Evolutionary conservation across 2,797 vertebrate species (phyloP), one percentile per base, ranked within the genome.

Genomic region (Anomalospiza imberbis): DNA sequence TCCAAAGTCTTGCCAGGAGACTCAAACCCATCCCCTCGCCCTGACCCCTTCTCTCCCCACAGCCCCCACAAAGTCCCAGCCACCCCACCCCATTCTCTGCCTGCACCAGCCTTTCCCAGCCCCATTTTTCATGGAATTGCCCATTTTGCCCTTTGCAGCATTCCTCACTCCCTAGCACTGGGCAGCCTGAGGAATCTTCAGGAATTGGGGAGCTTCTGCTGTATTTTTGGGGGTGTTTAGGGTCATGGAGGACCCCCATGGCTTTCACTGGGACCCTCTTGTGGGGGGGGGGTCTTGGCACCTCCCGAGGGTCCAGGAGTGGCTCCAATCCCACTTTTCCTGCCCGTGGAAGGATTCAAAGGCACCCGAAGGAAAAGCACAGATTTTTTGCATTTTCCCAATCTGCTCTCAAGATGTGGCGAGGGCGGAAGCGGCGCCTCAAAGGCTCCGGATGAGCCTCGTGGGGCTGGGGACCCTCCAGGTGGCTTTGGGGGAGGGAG

Each of bases 351-450:
- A 79, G 31, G 16, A 12, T n/a, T 66, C 79, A 55, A 67, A 94
- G 90, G 54, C 32, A 9, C 44, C 53, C 32, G 26, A 26, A 72
- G 5, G 4, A 8, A 55, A 72, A 55, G 62, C 47, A 36, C 91
- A 88, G 83, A 2, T 67, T 93, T 91, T 90, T 67, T 31, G 17
- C 73, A 34, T 84, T 80, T 80, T 13, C 38, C 84, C 70, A 92
- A 89, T 92, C 70, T 96, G 95, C 94, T 63, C 21, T 63, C 94
- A 94, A 95, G 91, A 96, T 96, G 95, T 65, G 84, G 66, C 17
- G 20, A 57, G 77, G 91, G 19, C 45, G 93, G 91, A 92, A 92
- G 70, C 57, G 70, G 89, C 36, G 12, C n/a, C 65, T 96, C 86
- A 80, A 83, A 93, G 86, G 75, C 54, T 76, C 38, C 12, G 9